Conservation (phyloP, 2,113 vertebrate species). For the Sorex fumeus region DNA sequence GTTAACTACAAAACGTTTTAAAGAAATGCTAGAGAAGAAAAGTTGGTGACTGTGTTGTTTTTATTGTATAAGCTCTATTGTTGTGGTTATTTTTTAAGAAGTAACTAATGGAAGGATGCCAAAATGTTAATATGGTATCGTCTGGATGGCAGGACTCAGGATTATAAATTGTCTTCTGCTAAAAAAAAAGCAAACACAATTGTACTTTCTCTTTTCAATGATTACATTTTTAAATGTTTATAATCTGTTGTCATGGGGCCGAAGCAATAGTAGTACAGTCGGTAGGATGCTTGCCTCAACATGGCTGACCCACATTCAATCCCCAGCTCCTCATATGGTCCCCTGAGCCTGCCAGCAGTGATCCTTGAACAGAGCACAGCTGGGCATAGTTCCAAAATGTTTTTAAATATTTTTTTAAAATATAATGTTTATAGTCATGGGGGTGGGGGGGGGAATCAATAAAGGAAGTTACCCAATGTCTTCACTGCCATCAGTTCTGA, state of each 20-base stretch:
- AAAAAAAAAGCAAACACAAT: neutral
- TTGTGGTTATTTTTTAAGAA: no score
- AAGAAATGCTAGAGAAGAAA: constrained; percentile 52
- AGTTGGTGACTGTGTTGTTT: neutral
- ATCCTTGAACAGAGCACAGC: no score
- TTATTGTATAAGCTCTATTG: neutral
- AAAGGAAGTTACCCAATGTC: neutral
- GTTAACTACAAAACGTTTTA: constrained; percentile 36
- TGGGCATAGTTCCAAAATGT: no score
- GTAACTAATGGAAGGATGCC: neutral
- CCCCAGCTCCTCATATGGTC: no score
- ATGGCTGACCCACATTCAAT: no score
- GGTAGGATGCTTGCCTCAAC: no score
- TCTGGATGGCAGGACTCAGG: neutral
- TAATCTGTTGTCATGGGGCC: no score
- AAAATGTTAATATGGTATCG: constrained; percentile 44
- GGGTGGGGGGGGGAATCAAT: constrained; percentile 21
- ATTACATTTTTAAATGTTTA: neutral
- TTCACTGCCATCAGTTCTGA: constrained; percentile 8
- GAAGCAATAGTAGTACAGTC: no score
- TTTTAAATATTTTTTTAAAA: neutral
- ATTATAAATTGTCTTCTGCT: constrained; percentile 31
- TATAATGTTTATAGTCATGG: neutral
- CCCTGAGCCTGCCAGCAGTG: no score
- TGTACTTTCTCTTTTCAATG: constrained; percentile 43